Conservation (phyloP, 2,888 invertebrate species). For the Mythimna impura region DNA sequence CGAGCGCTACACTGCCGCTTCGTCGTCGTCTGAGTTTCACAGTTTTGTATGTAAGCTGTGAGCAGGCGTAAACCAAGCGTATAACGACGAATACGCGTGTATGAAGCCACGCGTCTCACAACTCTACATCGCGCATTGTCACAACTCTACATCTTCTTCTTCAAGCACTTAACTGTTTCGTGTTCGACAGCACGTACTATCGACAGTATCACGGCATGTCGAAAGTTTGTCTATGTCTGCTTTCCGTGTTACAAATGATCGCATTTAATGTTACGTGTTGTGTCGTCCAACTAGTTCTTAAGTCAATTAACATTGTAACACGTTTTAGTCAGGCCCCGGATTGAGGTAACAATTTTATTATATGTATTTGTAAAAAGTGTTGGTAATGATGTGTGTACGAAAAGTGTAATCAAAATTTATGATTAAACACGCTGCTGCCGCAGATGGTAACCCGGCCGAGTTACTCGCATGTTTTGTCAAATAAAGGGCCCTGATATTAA, state of each 20-base stretch:
- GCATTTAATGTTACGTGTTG: conserved; percentile 28
- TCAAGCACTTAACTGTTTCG: conserved; percentile 9
- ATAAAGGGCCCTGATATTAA: background rate
- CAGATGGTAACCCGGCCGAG: background rate
- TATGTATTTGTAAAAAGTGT: background rate
- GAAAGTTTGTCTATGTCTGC: conserved; percentile 19
- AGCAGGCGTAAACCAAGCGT: too few relatives aligned
- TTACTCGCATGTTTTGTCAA: background rate
- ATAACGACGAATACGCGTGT: too few relatives aligned
- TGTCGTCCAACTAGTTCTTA: background rate
- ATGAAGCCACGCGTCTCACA: too few relatives aligned
- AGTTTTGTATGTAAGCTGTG: too few relatives aligned
- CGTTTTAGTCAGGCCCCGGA: background rate
- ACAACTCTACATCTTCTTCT: conserved; percentile 4
- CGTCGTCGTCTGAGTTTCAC: too few relatives aligned
- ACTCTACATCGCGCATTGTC: background rate
- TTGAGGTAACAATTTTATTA: conserved; percentile 21
- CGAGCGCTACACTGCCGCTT: too few relatives aligned
- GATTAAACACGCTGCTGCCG: background rate
- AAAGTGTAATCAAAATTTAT: conserved; percentile 20
- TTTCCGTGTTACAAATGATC: conserved; percentile 30
- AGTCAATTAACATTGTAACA: conserved; percentile 15
- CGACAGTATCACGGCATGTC: conserved; percentile 25
- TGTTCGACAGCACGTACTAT: conserved; percentile 9
- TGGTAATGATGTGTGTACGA: background rate